phyloP scores from a whole-genome alignment of 2,113 vertebrate genomes.

The Madoqua kirkii region DNA sequence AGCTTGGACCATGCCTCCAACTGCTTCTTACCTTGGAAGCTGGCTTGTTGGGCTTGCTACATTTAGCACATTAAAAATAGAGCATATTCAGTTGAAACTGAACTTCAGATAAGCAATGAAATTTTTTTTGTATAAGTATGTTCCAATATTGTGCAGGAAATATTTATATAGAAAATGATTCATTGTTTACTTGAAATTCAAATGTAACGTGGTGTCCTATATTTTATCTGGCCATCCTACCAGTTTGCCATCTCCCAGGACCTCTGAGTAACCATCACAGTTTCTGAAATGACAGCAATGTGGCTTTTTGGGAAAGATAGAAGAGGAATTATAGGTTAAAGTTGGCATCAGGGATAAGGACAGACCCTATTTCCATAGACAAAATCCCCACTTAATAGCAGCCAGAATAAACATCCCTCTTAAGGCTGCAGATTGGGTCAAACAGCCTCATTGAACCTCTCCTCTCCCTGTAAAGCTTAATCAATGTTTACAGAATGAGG shows the following conservation, averaged over 20 bases:
- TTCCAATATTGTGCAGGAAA: not conserved
- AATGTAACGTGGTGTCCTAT: not conserved
- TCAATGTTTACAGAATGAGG: constrained; percentile 1
- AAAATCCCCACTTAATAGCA: constrained; percentile 1
- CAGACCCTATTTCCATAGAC: not conserved
- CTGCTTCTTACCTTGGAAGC: not conserved
- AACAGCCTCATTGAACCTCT: not conserved
- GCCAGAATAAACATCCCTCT: not conserved
- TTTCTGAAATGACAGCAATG: constrained; percentile 28
- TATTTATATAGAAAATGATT: not conserved
- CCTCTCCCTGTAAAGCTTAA: not conserved
- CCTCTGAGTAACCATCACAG: not conserved
- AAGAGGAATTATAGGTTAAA: constrained; percentile 15
- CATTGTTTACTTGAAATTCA: not conserved
- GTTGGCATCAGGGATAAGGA: not conserved
- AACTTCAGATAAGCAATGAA: not conserved
- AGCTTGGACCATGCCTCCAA: not conserved
- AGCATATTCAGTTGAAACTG: not conserved
- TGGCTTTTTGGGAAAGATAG: constrained; percentile 27
- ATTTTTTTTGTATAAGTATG: not conserved
- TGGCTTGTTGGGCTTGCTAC: not conserved
- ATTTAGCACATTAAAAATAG: constrained; percentile 27
- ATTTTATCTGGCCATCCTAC: not conserved
- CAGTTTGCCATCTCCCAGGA: not conserved
- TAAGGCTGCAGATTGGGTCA: not conserved